Percentiles rank a stretch among this genome's conserved stretches.
phyloP scores from a whole-genome alignment of 1,140 invertebrate species.

The Zaprionus ghesquierei region DNA sequence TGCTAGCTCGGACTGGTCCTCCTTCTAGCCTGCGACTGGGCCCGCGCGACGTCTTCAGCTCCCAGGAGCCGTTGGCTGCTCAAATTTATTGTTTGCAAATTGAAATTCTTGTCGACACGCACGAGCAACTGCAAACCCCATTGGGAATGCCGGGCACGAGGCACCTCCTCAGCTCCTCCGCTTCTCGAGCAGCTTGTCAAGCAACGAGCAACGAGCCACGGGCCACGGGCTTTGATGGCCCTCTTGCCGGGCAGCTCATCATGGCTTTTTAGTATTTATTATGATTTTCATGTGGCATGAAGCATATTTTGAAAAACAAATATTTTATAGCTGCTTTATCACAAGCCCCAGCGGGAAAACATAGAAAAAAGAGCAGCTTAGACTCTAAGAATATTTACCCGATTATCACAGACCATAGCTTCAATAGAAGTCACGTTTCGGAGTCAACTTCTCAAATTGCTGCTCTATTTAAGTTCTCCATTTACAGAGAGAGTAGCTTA shows the following conservation, averaged over 20 bases:
- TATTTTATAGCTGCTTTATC: slow-evolving; percentile 44
- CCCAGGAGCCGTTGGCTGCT: slow-evolving; percentile 52
- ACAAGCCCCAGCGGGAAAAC: slow-evolving; percentile 2
- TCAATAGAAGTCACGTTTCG: background rate
- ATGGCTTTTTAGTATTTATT: slow-evolving; percentile 69
- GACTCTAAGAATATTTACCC: background rate
- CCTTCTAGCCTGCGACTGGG: slow-evolving; percentile 14
- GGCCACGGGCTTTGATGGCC: slow-evolving; percentile 49
- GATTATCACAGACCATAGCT: background rate
- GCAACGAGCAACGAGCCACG: background rate
- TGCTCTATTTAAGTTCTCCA: background rate
- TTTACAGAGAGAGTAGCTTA: background rate
- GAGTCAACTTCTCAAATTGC: background rate
- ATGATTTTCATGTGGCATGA: slow-evolving; percentile 59
- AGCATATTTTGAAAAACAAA: slow-evolving; percentile 52
- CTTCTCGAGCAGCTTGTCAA: slow-evolving; percentile 51
- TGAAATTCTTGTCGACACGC: slow-evolving; percentile 80
- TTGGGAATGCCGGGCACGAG: slow-evolving; percentile 60
- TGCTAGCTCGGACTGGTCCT: slow-evolving; percentile 51
- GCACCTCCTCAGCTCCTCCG: slow-evolving; percentile 8
- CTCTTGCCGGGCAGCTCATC: slow-evolving; percentile 57
- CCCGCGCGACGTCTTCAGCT: background rate
- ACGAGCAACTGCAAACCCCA: slow-evolving; percentile 67
- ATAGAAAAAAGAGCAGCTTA: background rate
- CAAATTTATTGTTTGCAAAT: slow-evolving; percentile 80